Evolutionary conservation across 2,888 invertebrate species (phyloP), one percentile per base, ranked within the genome.

Genomic region (Andrena bicolor): DNA sequence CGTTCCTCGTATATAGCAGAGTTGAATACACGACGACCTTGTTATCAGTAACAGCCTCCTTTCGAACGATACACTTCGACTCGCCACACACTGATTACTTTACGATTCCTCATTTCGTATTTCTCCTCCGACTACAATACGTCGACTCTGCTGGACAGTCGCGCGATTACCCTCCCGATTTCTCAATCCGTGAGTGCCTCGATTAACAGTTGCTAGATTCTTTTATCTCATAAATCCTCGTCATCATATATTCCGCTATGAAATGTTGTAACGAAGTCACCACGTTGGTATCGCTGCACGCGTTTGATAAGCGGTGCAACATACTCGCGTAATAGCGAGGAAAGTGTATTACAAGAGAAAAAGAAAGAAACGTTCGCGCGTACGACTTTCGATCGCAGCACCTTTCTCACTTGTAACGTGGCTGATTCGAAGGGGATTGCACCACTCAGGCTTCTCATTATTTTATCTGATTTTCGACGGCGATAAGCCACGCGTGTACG

Each of bases 1-100:
- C 23, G 16, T 30, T 32, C 23, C 23, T 51, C 51, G 8, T 80
- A 41, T 84, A 75, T 74, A 41, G 70, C 65, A 86, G 32, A 51
- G 49, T 28, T 30, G 65, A 32, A 58, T 97, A 96, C 91, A 96
- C 96, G 20, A 96, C 96, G 2, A 98, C 98, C 91, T 96, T 95
- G 92, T 95, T 98, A 77, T 95, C 95, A 53, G 95, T 98, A 86
- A 95, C 96, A 65, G 95, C 97, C 86, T 95, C 95, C 73, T 72
- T 76, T 61, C 65, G 53, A 72, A 80, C 60, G 82, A 82, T 85
- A 80, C 71, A 77, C 80, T 80, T 84, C 75, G 30, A 74, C 78
- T 82, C 78, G 74, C 66, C 56, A 60, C 60, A 53, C 60, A 63
- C 73, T 74, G 80, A 88, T 71, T 75, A 26, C 48, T 70, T 76